These are phyloP conservation scores for Cephus nigrinus DNA, from an alignment of 2,888 invertebrate species.

Conservation along the genomic window DNA sequence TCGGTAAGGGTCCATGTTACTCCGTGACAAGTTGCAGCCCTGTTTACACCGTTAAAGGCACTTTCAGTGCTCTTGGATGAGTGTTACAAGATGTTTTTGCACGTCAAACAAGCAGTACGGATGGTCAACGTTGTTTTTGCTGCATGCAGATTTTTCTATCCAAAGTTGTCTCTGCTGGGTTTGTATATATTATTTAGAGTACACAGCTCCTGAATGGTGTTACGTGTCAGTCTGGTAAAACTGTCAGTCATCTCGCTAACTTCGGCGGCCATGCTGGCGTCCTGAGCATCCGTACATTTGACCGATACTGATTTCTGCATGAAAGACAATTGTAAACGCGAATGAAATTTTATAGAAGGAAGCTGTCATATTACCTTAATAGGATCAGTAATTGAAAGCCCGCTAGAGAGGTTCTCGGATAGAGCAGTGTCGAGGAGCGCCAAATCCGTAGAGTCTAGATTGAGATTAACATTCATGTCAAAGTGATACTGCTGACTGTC, in stretches of 20 bases:
- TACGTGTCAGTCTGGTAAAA: slow-evolving; percentile 68
- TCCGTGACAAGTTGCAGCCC: not conserved
- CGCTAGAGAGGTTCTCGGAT: slow-evolving; percentile 67
- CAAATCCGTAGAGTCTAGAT: slow-evolving; percentile 64
- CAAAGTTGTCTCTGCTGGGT: slow-evolving; percentile 20
- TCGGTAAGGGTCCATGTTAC: not conserved
- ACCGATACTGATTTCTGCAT: slow-evolving; percentile 28
- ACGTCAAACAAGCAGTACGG: not conserved
- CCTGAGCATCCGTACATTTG: slow-evolving; percentile 28
- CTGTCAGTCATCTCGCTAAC: slow-evolving; percentile 69
- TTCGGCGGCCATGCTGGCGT: slow-evolving; percentile 31
- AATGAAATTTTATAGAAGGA: not conserved
- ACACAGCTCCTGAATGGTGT: slow-evolving; percentile 64
- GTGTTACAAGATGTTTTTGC: not conserved
- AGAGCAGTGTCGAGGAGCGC: slow-evolving; percentile 63
- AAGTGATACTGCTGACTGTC: slow-evolving; percentile 54
- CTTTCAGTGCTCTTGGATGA: not conserved
- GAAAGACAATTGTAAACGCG: not conserved
- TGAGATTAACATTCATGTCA: slow-evolving; percentile 52
- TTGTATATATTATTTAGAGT: slow-evolving; percentile 58
- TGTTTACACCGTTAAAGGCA: not conserved
- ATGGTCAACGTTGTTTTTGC: not conserved
- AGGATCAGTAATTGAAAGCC: slow-evolving; percentile 66
- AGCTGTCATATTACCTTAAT: slow-evolving; percentile 34
- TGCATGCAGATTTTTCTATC: slow-evolving; percentile 3